Percentiles rank a stretch among this genome's conserved stretches.
Conservation (phyloP, 2,888 invertebrate genomes). For the Eupithecia exiguata region DNA sequence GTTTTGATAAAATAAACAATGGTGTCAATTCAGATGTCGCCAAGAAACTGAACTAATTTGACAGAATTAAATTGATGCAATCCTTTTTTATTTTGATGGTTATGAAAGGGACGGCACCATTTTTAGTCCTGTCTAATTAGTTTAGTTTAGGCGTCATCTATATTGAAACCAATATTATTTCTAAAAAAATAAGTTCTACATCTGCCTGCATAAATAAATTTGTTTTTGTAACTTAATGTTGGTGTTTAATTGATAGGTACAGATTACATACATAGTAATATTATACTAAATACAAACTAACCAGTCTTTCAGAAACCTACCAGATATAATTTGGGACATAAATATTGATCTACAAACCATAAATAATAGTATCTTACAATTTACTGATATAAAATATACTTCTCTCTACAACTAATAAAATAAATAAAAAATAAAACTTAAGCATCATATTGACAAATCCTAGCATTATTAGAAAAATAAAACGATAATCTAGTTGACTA, state of each 20-base stretch:
- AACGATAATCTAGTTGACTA: constrained; percentile 7
- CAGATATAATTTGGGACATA: background rate
- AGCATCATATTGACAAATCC: constrained; percentile 6
- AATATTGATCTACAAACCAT: constrained; percentile 10
- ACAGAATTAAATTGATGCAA: no score
- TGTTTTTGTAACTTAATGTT: background rate
- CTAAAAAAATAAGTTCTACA: background rate
- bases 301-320: background rate
- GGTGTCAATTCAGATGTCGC: no score
- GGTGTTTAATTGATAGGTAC: background rate
- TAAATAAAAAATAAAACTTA: constrained; percentile 7
- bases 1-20: background rate
- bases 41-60: no score
- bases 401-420: background rate
- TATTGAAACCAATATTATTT: background rate
- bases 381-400: background rate
- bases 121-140: no score
- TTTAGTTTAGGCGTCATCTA: no score
- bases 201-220: background rate
- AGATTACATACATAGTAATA: constrained; percentile 1
- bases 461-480: constrained; percentile 8
- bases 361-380: background rate
- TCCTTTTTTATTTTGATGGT: no score
- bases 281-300: background rate
- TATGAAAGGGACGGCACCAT: no score